These are phyloP conservation scores for Enteromius afrohamiltoni DNA, from an alignment of 2,797 vertebrate genomes.

Conservation along the genomic window DNA sequence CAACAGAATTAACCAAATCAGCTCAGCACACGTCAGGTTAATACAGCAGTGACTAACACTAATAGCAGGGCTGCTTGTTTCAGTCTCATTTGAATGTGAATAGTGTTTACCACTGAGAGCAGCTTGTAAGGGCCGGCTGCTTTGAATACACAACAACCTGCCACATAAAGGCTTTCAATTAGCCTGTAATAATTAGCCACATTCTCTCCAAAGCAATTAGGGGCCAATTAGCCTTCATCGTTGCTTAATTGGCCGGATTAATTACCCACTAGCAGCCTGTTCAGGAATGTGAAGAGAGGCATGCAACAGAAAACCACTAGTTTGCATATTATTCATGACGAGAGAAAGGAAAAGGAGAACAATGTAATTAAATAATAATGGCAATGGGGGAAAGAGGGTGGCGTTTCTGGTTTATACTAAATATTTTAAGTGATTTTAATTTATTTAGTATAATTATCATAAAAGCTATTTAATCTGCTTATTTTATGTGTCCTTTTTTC, in stretches of 20 bases:
- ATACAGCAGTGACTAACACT: conserved; percentile 67
- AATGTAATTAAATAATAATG: conserved; percentile 70
- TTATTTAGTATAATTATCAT: not conserved
- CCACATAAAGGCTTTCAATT: conserved; percentile 78
- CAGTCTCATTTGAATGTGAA: conserved; percentile 86
- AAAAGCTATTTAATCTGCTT: not conserved
- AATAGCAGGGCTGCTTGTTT: conserved; percentile 70
- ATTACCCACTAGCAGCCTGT: conserved; percentile 78
- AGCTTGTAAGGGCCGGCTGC: conserved; percentile 69
- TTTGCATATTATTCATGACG: conserved; percentile 2
- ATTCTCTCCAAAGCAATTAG: conserved; percentile 72
- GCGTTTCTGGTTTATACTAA: not conserved
- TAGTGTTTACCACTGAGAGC: conserved; percentile 76
- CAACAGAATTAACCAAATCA: conserved; percentile 71
- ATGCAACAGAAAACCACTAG: conserved; percentile 55
- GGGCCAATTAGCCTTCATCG: conserved; percentile 79
- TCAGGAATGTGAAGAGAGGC: conserved; percentile 71
- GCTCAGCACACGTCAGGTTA: conserved; percentile 75
- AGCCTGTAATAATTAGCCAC: conserved; percentile 68
- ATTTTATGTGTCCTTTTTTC: not conserved
- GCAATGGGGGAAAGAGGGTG: not conserved
- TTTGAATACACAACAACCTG: conserved; percentile 70
- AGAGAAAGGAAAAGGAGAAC: conserved; percentile 5
- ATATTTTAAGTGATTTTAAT: not conserved
- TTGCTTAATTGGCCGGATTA: conserved; percentile 79